Evolutionary conservation across 92 coral and sea anemone genomes (phyloP), one percentile per base, ranked within the genome.

Genomic region (Zoanthus gigantus): DNA sequence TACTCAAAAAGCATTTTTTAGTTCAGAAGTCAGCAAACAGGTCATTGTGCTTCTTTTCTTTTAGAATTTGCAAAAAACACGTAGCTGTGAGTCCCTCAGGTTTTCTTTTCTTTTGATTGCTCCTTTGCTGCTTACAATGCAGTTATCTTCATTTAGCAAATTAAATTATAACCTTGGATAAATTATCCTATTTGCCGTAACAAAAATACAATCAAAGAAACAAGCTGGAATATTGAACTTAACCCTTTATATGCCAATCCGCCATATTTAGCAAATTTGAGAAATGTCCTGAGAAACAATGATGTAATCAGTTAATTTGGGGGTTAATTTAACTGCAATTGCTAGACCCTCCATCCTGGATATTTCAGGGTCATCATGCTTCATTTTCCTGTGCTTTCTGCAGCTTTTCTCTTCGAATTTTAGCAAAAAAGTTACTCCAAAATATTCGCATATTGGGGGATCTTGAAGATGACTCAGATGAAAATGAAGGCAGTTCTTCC

Each of bases 1-100:
- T 85, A 87, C 90, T 13, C 74, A 53, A 6, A 90, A 85, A 16
- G 89, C 73, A 29, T 90, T 90, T 79, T 78, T 85, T 12, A 72
- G 0, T 17, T 9, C 29, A 8, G 78, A 84, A 53, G 72, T 68
- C 12, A 32, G 79, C n/a, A 84, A 52, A 83, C 77, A 72, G 23
- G 23, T 23, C 23, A 23, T 23, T 23, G 23, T 23, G 23, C 23
- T 23, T 23, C 23, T 23, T 23, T 23, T 23, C 23, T 23, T 23
- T 23, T 23, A 23, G 23, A 23, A 23, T 23, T 23, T 23, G 23
- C 23, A 23, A 23, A 23, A 23, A 23, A 23, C 23, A 23, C 23
- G 23, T 23, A 23, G 23, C 23, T 23, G 23, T 23, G 23, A 23
- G 23, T 23, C 23, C 23, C 23, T 23, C 23, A 23, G 23, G 23